A percentile compares a stretch with the other conserved stretches of the same genome.
Evolutionary conservation across 2,888 invertebrate species (phyloP).

Genomic region (Tigriopus californicus): DNA sequence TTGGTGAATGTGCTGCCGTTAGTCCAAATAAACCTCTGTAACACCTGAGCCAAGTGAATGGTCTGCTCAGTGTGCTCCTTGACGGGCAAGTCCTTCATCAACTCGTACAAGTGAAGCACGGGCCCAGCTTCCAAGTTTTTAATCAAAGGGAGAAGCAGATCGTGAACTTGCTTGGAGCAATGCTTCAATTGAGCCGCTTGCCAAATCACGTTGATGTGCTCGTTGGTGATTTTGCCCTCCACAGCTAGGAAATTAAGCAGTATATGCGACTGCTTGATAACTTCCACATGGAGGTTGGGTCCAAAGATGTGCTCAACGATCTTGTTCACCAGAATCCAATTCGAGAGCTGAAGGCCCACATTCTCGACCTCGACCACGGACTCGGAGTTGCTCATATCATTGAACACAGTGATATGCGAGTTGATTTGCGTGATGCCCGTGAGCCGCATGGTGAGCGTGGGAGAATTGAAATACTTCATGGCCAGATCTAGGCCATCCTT

Average conservation of each 20-base stretch:
- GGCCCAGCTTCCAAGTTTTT: constrained; percentile 73
- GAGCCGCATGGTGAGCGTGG: constrained; percentile 76
- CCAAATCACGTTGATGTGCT: constrained; percentile 83
- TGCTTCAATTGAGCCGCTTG: constrained; percentile 85
- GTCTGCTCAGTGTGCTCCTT: constrained; percentile 75
- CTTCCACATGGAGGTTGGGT: constrained; percentile 88
- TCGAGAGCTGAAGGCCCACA: constrained; percentile 60
- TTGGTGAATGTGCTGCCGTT: constrained; percentile 29
- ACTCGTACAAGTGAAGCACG: constrained; percentile 64
- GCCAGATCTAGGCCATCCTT: constrained; percentile 72
- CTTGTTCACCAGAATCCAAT: constrained; percentile 71
- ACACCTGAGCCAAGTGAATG: constrained; percentile 19
- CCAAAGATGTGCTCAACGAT: constrained; percentile 87
- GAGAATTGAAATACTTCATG: constrained; percentile 89
- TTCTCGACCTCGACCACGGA: constrained; percentile 57
- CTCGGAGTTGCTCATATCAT: constrained; percentile 74
- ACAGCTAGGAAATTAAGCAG: constrained; percentile 79
- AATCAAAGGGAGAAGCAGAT: constrained; percentile 68
- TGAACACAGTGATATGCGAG: constrained; percentile 74
- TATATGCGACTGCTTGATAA: constrained; percentile 85
- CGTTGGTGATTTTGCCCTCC: constrained; percentile 70
- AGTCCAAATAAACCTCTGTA: constrained; percentile 80
- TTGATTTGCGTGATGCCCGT: constrained; percentile 88
- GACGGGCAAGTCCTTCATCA: constrained; percentile 68
- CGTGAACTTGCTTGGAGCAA: constrained; percentile 81